These are phyloP conservation scores for Hydropotes inermis DNA, from an alignment of 2,113 vertebrate species.

Conservation along the genomic window DNA sequence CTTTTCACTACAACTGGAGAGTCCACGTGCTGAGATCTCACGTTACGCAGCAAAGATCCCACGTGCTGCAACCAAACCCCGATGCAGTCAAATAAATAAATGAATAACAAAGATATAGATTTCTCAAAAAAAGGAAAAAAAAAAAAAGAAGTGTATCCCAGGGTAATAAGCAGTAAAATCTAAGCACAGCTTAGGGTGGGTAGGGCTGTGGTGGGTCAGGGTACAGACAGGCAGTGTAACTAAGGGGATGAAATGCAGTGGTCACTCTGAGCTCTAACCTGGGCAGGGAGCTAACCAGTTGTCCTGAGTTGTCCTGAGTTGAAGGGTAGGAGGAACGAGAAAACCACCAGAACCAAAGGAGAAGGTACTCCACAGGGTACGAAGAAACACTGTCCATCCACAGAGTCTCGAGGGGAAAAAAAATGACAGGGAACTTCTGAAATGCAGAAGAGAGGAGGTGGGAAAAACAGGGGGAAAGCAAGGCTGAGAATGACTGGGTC, in stretches of 20 bases:
- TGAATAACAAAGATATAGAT: neutral
- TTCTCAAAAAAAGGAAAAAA: neutral
- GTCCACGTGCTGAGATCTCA: neutral
- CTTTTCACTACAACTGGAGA: neutral
- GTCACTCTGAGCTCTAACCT: neutral
- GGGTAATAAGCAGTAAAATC: neutral
- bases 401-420: neutral
- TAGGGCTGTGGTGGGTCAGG: neutral
- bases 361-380: neutral
- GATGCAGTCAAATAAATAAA: neutral
- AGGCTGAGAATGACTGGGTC: neutral
- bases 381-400: neutral
- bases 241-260: neutral
- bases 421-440: neutral
- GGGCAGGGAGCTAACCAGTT: neutral
- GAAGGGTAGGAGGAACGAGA: neutral
- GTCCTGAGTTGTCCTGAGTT: neutral
- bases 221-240: neutral
- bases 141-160: neutral
- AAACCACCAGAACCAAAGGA: neutral
- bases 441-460: neutral
- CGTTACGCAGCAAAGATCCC: neutral
- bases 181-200: neutral
- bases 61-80: neutral
- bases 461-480: neutral